Conservation (phyloP, 2,113 vertebrate species). For the Crocuta crocuta region DNA sequence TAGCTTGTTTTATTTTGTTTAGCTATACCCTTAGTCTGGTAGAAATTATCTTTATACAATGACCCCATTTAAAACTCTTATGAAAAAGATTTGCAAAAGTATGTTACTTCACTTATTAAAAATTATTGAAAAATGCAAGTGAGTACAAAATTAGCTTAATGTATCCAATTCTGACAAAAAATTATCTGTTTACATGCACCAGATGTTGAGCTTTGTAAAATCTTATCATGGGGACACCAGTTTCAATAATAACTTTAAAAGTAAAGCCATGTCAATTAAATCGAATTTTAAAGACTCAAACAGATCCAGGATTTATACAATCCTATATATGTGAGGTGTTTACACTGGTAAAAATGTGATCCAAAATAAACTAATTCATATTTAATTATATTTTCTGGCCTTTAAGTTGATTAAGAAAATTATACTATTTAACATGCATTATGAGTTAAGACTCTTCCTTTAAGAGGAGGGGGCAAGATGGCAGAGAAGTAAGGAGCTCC, state of each 20-base stretch:
- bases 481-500: no score
- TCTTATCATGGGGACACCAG: not conserved
- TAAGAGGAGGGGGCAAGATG: not conserved
- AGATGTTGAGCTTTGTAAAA: conserved; percentile 17
- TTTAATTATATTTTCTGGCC: not conserved
- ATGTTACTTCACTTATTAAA: not conserved
- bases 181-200: not conserved
- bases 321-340: not conserved
- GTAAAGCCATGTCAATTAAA: not conserved
- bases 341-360: not conserved
- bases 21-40: not conserved
- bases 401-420: not conserved
- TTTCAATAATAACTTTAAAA: conserved; percentile 27
- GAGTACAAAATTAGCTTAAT: not conserved
- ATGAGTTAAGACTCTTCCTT: not conserved
- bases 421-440: not conserved
- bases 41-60: not conserved
- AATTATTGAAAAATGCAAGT: not conserved
- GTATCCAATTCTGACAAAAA: not conserved
- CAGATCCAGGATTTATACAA: not conserved
- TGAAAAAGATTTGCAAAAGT: not conserved
- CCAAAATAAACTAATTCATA: conserved; percentile 16
- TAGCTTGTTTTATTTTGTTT: not conserved
- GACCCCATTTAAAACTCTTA: not conserved
- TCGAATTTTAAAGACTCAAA: not conserved